Base-by-base conservation (phyloP, 2,797 vertebrate species). In the Pangasius krempfi region DNA sequence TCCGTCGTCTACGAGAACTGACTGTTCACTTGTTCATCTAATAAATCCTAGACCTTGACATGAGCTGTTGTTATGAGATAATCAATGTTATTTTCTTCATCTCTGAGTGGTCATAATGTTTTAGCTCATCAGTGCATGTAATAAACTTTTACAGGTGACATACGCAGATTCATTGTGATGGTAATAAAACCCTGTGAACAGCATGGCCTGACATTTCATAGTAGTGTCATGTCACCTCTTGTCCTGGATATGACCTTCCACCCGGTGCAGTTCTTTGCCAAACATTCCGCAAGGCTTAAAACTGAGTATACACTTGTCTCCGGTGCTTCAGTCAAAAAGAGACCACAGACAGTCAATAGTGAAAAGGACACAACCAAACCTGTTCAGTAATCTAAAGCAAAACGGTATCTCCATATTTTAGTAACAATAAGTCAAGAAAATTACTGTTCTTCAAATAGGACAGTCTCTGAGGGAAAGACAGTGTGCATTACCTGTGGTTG, bases 271-370 rank as follows among this genome's bases (percentile, higher is more conserved):
- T 89, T 99, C 99, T 79, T 98, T 99, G 33, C 98, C 98, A 90
- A 99, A 99, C 94, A 99, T 95, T 78, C 99, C 98, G 37, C 97
- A 99, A 0, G 98, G 96, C 93, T 97, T 98, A 92, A 99, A 99
- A 94, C 97, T 96, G 89, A 99, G 95, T 87, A 98, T 93, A 92
- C 99, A 99, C 92, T 98, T 99, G 81, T 99, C 98, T 88, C 98
- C 98, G 60, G 98, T 99, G 92, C 98, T 99, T 85, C 62, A 84
- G n/a, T 9, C n/a, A 85, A 68, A 47, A 88, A 88, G 10, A 88
- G 22, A 86, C 9, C 22, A 44, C 33, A 72, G 40, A 3, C 6
- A 72, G 16, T 84, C 82, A 50, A 66, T 52, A 84, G 2, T 84
- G 22, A 82, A 44, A 68, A 84, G 9, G 6, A 22, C 64, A 54